Base-by-base conservation (phyloP, 2,888 invertebrate species). In the Lasioglossum oenotherae region DNA sequence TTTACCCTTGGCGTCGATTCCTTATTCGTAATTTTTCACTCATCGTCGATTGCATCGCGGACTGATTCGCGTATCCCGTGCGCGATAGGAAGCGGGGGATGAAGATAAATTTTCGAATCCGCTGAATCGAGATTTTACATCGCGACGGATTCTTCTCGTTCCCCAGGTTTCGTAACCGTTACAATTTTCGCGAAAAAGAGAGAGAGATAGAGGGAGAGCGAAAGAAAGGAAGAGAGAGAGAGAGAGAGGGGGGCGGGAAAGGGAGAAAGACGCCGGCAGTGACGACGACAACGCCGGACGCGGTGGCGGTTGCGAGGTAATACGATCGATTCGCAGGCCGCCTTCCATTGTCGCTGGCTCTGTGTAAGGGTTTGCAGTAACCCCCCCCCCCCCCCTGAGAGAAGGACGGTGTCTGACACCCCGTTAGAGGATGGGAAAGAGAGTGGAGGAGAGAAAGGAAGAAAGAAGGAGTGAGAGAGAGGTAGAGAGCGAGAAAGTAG, bases 291-390 rank as follows among this genome's bases (percentile, higher is more conserved):
- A 88, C 85, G 87, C 83, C 82, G 87, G 82, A 86, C 87, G 86
- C 79, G 87, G 83, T 82, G 88, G 79, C 82, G 88, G 82, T 88
- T 87, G 86, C 87, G 84, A 88, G 86, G 87, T 88, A 82, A 82
- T 86, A 88, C 88, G 89, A 90, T 92, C 88, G 90, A 88, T 92
- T 92, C 88, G 88, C 90, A 71, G 88, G 88, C 91, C 89, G 91
- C 92, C 89, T 92, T 91, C 92, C 89, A 90, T 91, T 90, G 89
- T 91, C 83, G 86, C 79, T 85, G 89, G 74, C 87, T 86, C 80
- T 88, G 85, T 88, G 88, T 80, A 89, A 89, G 87, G 89, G 84
- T 86, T 87, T 83, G 84, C 86, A 85, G 87, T 81, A 87, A 85
- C 82, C 87, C 81, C 78, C 80, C 81, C 86, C 57, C 73, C 76